A percentile compares a stretch with the other conserved stretches of the same genome.
Conservation (phyloP, 2,888 invertebrate species). For the Phortica okadai region DNA sequence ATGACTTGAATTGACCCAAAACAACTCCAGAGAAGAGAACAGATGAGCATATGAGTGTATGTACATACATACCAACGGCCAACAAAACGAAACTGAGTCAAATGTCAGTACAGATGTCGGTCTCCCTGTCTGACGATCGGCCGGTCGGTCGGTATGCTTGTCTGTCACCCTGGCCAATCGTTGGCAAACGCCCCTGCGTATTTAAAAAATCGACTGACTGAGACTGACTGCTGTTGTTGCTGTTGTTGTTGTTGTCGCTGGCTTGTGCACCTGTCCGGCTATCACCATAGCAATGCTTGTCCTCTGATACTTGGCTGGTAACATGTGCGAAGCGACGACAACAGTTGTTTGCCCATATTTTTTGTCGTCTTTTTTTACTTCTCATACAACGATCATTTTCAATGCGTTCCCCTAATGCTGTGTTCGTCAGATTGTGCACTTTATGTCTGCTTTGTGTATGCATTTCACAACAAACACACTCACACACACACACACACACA, state of each 20-base stretch:
- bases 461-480: constrained; percentile 20
- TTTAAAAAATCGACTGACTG: neutral
- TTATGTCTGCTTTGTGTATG: constrained; percentile 8
- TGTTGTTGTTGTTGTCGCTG: neutral
- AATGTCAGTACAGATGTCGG: constrained; percentile 4
- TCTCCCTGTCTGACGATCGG: neutral
- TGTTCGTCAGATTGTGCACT: constrained; percentile 25
- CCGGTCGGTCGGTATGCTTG: neutral
- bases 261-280: constrained; percentile 72
- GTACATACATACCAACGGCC: neutral
- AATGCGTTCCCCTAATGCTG: constrained; percentile 24
- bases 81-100: neutral
- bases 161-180: neutral
- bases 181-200: constrained; percentile 8
- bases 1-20: neutral
- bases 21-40: neutral
- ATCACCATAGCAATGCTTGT: constrained; percentile 67
- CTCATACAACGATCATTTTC: constrained; percentile 15
- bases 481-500: constrained; percentile 2
- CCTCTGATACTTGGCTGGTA: constrained; percentile 59
- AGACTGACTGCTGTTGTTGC: constrained; percentile 12
- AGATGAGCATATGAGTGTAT: neutral
- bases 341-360: constrained; percentile 13
- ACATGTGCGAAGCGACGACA: constrained; percentile 22
- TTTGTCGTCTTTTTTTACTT: neutral